Conservation (phyloP, 2,113 vertebrate species). For the Daubentonia madagascariensis region DNA sequence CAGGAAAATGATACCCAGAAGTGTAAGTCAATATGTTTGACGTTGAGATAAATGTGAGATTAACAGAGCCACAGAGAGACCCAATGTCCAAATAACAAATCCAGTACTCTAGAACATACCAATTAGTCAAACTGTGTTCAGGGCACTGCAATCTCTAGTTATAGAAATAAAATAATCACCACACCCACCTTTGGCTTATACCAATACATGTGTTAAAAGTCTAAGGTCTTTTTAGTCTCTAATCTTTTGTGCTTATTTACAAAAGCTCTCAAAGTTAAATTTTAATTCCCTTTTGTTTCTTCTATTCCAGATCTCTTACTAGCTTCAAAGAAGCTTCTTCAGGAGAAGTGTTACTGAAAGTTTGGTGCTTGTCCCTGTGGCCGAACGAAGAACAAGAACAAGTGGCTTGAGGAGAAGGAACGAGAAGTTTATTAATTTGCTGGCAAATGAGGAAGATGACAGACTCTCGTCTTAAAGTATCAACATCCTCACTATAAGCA, state of each 20-base stretch:
- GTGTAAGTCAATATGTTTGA: conserved; percentile 32
- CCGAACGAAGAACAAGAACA: too few species aligned
- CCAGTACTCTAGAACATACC: neutral
- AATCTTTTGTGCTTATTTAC: neutral
- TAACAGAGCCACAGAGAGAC: neutral
- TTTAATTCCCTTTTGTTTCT: neutral
- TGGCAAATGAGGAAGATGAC: too few species aligned
- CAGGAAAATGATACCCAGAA: neutral
- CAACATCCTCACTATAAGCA: too few species aligned
- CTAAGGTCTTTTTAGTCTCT: neutral
- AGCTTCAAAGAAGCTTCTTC: neutral
- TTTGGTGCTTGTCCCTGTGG: too few species aligned
- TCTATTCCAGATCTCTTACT: neutral
- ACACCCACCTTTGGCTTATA: neutral
- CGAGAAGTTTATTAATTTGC: too few species aligned
- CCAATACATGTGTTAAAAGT: neutral
- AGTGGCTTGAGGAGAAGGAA: too few species aligned
- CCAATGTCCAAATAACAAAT: neutral
- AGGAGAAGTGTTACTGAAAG: neutral
- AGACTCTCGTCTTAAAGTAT: too few species aligned
- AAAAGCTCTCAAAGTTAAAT: neutral
- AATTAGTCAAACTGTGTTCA: neutral
- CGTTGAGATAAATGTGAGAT: conserved; percentile 10
- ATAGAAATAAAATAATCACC: neutral
- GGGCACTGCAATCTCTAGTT: neutral